A percentile compares a stretch with the other conserved stretches of the same genome.
These are phyloP conservation scores for Arothron firmamentum DNA, from an alignment of 2,113 vertebrate species.

Conservation along the genomic window DNA sequence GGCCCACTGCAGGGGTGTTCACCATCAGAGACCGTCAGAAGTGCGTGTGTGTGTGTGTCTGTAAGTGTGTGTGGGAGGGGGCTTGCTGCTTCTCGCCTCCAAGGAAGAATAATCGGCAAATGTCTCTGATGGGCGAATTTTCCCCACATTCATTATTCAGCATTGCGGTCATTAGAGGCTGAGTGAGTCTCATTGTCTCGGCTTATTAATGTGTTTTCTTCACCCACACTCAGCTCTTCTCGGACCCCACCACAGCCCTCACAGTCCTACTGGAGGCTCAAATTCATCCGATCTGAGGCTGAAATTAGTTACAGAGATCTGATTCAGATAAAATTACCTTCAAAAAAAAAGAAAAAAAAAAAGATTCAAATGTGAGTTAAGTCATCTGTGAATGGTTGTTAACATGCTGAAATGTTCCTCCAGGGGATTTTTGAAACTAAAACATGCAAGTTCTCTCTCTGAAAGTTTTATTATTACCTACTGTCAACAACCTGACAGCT, in stretches of 20 bases:
- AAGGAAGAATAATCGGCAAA: constrained; percentile 26
- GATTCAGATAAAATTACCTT: neutral
- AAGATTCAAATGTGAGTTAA: neutral
- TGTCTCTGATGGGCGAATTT: constrained; percentile 30
- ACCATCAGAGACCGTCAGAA: constrained; percentile 13
- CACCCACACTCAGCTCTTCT: constrained; percentile 20
- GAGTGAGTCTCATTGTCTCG: constrained; percentile 40
- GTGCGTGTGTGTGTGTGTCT: neutral
- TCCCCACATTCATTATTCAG: constrained; percentile 67
- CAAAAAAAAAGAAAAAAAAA: neutral
- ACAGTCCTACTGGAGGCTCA: neutral
- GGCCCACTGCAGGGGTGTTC: constrained; percentile 2
- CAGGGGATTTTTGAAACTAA: neutral
- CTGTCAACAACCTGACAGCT: constrained; percentile 9
- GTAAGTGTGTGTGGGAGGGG: neutral
- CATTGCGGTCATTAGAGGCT: constrained; percentile 48
- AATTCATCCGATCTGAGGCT: neutral
- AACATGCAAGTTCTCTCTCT: no score
- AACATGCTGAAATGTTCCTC: neutral
- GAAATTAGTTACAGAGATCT: neutral
- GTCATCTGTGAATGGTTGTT: neutral
- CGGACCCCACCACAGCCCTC: neutral
- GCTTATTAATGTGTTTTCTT: constrained; percentile 38
- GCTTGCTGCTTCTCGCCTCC: constrained; percentile 13
- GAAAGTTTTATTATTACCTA: neutral